Evolutionary conservation across 2,888 invertebrate species (phyloP).

Genomic region (Euclidia mi): DNA sequence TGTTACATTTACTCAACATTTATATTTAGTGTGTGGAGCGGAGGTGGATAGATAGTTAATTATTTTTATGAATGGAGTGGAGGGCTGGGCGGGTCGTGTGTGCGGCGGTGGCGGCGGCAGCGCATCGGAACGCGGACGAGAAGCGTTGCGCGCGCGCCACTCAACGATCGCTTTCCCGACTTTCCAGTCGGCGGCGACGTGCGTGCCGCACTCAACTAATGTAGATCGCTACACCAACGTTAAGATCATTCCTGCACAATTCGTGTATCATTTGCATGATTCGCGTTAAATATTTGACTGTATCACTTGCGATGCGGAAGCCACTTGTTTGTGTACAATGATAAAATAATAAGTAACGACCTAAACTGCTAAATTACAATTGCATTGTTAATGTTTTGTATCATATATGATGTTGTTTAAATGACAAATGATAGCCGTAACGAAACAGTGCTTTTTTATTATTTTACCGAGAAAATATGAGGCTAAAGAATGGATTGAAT

Average conservation of each 20-base stretch:
- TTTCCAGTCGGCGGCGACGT: constrained; percentile 69
- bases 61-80: constrained; percentile 74
- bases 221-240: constrained; percentile 52
- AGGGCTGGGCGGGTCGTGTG: constrained; percentile 50
- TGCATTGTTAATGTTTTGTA: not conserved
- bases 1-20: constrained; percentile 28
- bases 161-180: constrained; percentile 81
- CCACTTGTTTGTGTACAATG: not conserved
- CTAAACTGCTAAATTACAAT: not conserved
- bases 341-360: constrained; percentile 1
- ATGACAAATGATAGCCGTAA: not conserved
- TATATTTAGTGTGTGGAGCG: constrained; percentile 42
- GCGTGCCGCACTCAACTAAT: constrained; percentile 54
- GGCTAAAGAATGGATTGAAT: not conserved
- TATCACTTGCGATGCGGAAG: not conserved
- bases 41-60: constrained; percentile 56
- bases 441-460: not conserved
- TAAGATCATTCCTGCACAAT: constrained; percentile 14
- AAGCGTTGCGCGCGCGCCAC: constrained; percentile 64
- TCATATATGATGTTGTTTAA: not conserved
- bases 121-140: constrained; percentile 80
- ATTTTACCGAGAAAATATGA: not conserved
- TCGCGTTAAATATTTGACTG: not conserved
- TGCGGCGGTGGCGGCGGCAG: constrained; percentile 52
- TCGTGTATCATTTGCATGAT: not conserved